Evolutionary conservation across 2,113 vertebrate genomes (phyloP), one percentile per base, ranked within the genome.

Genomic region (Mus pahari): DNA sequence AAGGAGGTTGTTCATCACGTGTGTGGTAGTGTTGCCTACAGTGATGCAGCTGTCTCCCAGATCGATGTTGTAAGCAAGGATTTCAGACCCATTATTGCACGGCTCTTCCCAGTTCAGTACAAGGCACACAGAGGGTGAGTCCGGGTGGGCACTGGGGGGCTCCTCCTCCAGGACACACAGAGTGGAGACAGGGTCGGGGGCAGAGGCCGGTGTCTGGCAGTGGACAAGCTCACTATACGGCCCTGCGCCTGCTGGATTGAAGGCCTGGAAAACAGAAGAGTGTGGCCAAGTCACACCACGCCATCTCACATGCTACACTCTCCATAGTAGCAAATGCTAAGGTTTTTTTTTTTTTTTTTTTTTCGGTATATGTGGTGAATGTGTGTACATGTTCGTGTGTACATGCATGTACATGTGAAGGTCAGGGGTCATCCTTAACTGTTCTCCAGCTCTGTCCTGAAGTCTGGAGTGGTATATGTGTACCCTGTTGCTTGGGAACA

Each of bases 41-140:
- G 98, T 96, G 66, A 99, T 97, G 95, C 94, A 98, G 83, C 96
- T 75, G n/a, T 99, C 98, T 10, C 99, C 99, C 96, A 99, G 94
- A 88, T 99, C 98, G 53, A 99, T 99, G 97, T 98, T 98, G 97
- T 99, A 99, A 5, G 99, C 99, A 0, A 98, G 98, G 97, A 99
- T 99, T 96, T 99, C 99, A 4, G 99, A 99, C 28, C 99, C 99
- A 7, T 99, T 99, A 97, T 97, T 99, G 98, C 98, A 99, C 0
- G 99, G 99, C 97, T 99, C 99, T 16, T 99, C 99, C 99, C 99
- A 99, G 98, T 96, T 99, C 96, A 99, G 98, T 11, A 98, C 98
- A 98, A 99, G 99, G 98, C 99, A 99, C 98, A 99, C 99, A 1
- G 99, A 99, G 12, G 99, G 98, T 0, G 99, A 98, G 83, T 98